phyloP scores from a whole-genome alignment of 2,888 invertebrate genomes.

The Pyrgus malvae region DNA sequence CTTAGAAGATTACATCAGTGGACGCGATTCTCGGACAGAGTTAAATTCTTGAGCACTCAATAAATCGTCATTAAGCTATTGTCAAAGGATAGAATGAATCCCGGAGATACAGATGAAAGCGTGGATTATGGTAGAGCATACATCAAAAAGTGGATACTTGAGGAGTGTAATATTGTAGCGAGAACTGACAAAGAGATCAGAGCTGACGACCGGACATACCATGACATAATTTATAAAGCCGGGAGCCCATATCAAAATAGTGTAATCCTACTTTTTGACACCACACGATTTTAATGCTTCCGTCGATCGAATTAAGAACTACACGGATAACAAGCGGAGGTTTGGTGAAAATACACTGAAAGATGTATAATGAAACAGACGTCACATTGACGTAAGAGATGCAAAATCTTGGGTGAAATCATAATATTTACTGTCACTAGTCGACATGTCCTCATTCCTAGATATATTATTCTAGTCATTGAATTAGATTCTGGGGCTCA shows the following conservation, averaged over 20 bases:
- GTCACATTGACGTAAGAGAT: slow-evolving; percentile 78
- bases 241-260: slow-evolving; percentile 71
- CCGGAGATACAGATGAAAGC: slow-evolving; percentile 50
- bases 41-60: slow-evolving; percentile 35
- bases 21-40: slow-evolving; percentile 17
- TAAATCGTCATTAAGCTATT: slow-evolving; percentile 54
- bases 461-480: slow-evolving; percentile 64
- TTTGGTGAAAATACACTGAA: slow-evolving; percentile 54
- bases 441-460: slow-evolving; percentile 61
- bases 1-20: slow-evolving; percentile 31
- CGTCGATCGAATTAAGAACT: slow-evolving; percentile 49
- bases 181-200: slow-evolving; percentile 61
- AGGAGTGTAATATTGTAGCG: slow-evolving; percentile 50
- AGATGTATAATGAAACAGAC: slow-evolving; percentile 72
- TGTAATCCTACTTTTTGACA: slow-evolving; percentile 46
- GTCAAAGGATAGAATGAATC: slow-evolving; percentile 43
- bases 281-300: slow-evolving; percentile 52
- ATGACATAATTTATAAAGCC: slow-evolving; percentile 70
- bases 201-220: slow-evolving; percentile 73
- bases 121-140: slow-evolving; percentile 50
- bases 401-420: slow-evolving; percentile 74
- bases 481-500: slow-evolving; percentile 22
- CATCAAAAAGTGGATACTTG: slow-evolving; percentile 55
- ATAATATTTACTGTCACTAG: slow-evolving; percentile 74
- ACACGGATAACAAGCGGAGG: slow-evolving; percentile 42